Conservation (phyloP, 2,797 vertebrate genomes). For the Anabas testudineus region DNA sequence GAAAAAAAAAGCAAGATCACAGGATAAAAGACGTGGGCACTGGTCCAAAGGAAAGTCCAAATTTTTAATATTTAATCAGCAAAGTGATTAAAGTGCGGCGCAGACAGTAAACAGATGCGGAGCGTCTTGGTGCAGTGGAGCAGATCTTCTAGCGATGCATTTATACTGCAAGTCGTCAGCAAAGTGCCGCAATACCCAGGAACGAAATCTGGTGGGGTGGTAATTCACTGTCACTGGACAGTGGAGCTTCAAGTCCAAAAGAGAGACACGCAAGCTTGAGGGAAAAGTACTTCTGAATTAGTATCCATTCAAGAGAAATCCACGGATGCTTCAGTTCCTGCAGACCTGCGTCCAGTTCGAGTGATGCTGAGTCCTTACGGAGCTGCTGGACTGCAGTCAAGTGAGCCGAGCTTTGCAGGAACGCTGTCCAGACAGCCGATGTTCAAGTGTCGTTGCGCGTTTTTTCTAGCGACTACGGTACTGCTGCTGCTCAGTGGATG, state of each 20-base stretch:
- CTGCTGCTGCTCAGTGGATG: too few relatives aligned
- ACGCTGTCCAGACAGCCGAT: too few relatives aligned
- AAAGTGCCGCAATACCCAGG: constrained; percentile 75
- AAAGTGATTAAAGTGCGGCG: constrained; percentile 45
- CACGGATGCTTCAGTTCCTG: constrained; percentile 32
- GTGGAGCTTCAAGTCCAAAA: constrained; percentile 31
- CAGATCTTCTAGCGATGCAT: constrained; percentile 60
- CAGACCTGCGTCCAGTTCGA: constrained; percentile 50
- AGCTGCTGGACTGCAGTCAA: constrained; percentile 36
- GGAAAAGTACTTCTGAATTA: constrained; percentile 50
- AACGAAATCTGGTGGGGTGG: constrained; percentile 38
- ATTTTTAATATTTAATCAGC: constrained; percentile 16
- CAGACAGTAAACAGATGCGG: constrained; percentile 26
- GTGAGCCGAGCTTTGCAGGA: too few relatives aligned
- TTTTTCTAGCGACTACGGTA: too few relatives aligned
- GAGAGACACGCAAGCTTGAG: constrained; percentile 11
- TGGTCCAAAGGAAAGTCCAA: constrained; percentile 48
- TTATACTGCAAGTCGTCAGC: constrained; percentile 64
- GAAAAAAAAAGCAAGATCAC: constrained; percentile 32
- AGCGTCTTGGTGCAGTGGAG: constrained; percentile 66
- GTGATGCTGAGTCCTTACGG: constrained; percentile 47
- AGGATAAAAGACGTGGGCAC: constrained; percentile 33
- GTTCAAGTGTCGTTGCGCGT: too few relatives aligned
- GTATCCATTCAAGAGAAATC: constrained; percentile 66
- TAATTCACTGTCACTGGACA: constrained; percentile 51